Base-by-base conservation (phyloP, 1,140 invertebrate species). In the Geopemphigus sp. region DNA sequence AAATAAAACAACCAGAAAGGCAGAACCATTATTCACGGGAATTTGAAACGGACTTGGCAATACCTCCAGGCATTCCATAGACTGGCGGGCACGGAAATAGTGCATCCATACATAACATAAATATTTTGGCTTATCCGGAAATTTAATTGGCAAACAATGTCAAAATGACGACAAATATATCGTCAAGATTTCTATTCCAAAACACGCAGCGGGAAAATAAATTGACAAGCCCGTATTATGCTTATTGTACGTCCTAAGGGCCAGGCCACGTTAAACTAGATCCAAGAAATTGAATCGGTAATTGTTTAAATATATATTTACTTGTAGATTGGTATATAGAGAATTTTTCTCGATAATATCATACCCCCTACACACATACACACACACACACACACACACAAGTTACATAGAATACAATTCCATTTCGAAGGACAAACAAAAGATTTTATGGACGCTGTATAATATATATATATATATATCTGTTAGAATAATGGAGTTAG, bases 81-180 rank as follows among this genome's bases (percentile, higher is more conserved):
- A 72, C 68, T 72, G 47, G 8, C 17, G 50, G 14, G 68, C 24
- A 72, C 68, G 24, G 26, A 72, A 72, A 72, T 72, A 72, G 68
- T 72, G 26, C 47, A 14, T 72, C 24, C 47, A 72, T 72, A 72
- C 50, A 54, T 72, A 72, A 54, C 68, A 54, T 54, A 72, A 72
- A 72, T 72, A 72, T 53, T 72, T 72, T 72, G 50, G 68, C 68
- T 72, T 53, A 72, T 72, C 47, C 68, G n/a, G 50, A 54, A 53
- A 17, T 54, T 54, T 53, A 72, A 72, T 72, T 54, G 68, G 47
- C 68, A 72, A 72, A 68, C 39, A 72, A 54, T 54, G 68, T 72
- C 68, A 54, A 54, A 29, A 72, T 12, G 24, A 54, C 50, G 50
- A 72, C 24, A 54, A 24, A 72, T 72, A 19, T n/a, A 54, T 72